phyloP scores from a whole-genome alignment of 2,113 vertebrate species.

The Ictidomys tridecemlineatus region DNA sequence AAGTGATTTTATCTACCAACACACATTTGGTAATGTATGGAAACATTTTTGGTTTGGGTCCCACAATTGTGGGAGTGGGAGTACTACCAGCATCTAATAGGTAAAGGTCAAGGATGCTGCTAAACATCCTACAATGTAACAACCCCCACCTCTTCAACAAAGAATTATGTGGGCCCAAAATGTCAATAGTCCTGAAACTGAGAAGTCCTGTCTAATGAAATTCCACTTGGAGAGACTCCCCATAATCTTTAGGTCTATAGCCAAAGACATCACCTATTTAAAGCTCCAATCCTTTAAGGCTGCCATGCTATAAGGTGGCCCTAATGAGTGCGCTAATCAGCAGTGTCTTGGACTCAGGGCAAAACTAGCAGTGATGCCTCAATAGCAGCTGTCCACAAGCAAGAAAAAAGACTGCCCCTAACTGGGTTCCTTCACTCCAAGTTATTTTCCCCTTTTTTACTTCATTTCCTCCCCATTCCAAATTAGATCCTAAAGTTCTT shows the following conservation, averaged over 20 bases:
- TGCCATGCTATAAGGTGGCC: neutral
- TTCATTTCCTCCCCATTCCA: conserved; percentile 46
- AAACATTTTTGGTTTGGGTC: neutral
- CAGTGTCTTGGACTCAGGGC: neutral
- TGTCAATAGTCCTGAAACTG: neutral
- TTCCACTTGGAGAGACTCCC: neutral
- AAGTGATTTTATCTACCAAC: neutral
- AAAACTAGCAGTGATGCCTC: neutral
- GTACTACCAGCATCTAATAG: neutral
- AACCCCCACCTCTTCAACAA: neutral
- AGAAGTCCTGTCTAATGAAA: conserved; percentile 10
- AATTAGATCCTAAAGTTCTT: conserved; percentile 22
- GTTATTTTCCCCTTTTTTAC: neutral
- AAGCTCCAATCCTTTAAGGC: neutral
- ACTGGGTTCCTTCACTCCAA: neutral
- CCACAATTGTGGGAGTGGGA: neutral
- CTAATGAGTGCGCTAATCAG: neutral
- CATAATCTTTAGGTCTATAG: neutral
- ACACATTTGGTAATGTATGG: neutral
- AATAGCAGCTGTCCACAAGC: neutral
- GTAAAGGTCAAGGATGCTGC: conserved; percentile 3
- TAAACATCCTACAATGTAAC: neutral
- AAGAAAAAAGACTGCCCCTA: neutral
- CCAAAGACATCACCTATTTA: neutral
- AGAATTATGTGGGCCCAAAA: neutral